Conservation (phyloP, 2,888 invertebrate species). For the Synergus umbraculus region DNA sequence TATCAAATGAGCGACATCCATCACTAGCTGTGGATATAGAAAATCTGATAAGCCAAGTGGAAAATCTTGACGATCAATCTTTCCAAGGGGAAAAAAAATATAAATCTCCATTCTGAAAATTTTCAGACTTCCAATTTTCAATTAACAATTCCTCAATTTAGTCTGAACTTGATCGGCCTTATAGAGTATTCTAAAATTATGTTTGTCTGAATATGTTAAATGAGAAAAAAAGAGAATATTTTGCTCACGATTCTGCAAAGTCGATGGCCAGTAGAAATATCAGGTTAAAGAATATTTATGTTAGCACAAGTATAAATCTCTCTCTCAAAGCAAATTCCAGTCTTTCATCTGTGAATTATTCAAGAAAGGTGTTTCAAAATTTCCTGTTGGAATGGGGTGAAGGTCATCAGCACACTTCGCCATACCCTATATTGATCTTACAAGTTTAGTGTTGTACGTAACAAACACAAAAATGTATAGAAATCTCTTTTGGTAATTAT, state of each 20-base stretch:
- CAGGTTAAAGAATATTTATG: neutral
- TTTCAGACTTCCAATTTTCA: neutral
- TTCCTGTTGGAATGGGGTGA: neutral
- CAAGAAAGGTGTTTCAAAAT: neutral
- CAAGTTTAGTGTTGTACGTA: neutral
- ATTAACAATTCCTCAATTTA: neutral
- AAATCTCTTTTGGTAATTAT: neutral
- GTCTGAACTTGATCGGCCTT: no score
- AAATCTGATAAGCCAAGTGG: neutral
- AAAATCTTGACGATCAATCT: neutral
- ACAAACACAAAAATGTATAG: neutral
- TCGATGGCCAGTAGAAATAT: neutral
- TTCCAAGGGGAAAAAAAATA: neutral
- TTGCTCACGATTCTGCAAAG: neutral
- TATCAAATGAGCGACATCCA: neutral
- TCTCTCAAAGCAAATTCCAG: neutral
- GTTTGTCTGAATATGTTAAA: neutral
- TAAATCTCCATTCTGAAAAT: neutral
- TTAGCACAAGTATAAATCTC: neutral
- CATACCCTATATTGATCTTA: slow-evolving; percentile 3
- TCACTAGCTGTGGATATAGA: neutral
- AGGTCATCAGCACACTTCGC: neutral
- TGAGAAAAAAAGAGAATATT: neutral
- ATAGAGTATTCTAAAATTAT: neutral
- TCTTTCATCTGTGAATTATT: neutral